phyloP scores from a whole-genome alignment of 2,113 vertebrate species.

The Raphicerus campestris region DNA sequence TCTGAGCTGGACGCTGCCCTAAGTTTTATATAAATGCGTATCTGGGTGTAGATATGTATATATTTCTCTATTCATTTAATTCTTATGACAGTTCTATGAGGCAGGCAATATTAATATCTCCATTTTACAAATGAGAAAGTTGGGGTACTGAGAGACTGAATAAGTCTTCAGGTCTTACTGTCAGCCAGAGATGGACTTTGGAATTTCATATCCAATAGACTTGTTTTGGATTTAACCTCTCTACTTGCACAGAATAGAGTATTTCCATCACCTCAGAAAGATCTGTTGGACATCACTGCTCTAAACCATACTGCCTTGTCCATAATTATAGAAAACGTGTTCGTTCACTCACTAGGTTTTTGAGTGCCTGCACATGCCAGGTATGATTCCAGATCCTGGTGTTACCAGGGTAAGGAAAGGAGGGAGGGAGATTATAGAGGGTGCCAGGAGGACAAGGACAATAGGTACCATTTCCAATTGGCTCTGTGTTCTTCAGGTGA shows the following conservation, averaged over 20 bases:
- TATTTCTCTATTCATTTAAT: not conserved
- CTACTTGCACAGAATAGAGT: not conserved
- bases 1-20: not conserved
- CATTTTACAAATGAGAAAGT: not conserved
- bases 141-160: not conserved
- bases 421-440: not conserved
- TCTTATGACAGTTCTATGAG: not conserved
- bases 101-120: not conserved
- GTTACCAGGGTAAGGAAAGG: not conserved
- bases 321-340: not conserved
- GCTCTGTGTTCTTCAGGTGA: constrained; percentile 84
- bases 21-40: not conserved
- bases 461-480: not conserved
- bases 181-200: not conserved
- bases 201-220: not conserved
- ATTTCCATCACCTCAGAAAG: not conserved
- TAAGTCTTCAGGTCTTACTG: not conserved
- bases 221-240: not conserved
- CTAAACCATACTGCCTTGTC: not conserved
- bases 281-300: not conserved
- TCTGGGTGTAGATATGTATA: not conserved
- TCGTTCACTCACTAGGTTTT: not conserved
- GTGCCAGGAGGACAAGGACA: not conserved
- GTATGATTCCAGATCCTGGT: not conserved
- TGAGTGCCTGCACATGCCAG: not conserved